These are phyloP conservation scores for Mus musculus DNA, from an alignment of 2,113 vertebrate genomes.

Conservation along the genomic window GRCm39 chr12:83355001-83355500, in stretches of 20 bases:
- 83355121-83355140: not conserved
- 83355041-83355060: not conserved
- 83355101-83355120: not conserved
- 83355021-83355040: not conserved
- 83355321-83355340: not conserved
- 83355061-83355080: not conserved
- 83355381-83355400: not conserved
- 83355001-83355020: not conserved
- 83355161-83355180: not conserved
- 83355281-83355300: too few species aligned
- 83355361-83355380: not conserved
- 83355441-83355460: not conserved
- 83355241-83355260: not conserved
- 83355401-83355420: not conserved
- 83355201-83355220: not conserved
- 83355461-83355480: constrained; percentile 56
- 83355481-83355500: constrained; percentile 11
- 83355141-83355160: not conserved
- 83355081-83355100: not conserved
- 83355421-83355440: not conserved
- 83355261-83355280: not conserved
- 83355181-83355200: not conserved
- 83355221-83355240: not conserved
- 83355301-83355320: not conserved
- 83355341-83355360: not conserved